Evolutionary conservation across 2,113 vertebrate species (phyloP), one percentile per base, ranked within the genome.

Genomic region (Xiphophorus couchianus): DNA sequence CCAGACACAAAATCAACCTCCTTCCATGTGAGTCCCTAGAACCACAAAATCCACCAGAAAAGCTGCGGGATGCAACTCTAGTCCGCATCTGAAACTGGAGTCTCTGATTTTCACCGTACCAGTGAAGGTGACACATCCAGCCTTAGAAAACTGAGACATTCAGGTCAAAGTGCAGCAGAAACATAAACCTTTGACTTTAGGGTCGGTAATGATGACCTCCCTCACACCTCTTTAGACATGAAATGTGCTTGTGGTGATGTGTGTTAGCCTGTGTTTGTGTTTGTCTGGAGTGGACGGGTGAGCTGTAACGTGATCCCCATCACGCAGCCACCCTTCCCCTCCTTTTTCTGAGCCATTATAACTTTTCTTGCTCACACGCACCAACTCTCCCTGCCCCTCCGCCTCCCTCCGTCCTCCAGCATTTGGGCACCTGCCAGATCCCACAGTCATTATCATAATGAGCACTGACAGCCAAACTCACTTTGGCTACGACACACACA

Each of bases 381-480:
- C 35, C 35, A 37, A 37, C 68, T 39, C 31, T 33, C 19, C 62
- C 64, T 1, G 33, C 25, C 62, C 62, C 64, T 5, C 33, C 22
- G 8, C 62, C 70, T 77, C 63, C 78, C 19, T 54, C 71, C 60
- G 69, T 58, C 51, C 88, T 77, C 81, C 42, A 76, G 69, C 71
- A 73, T 86, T 73, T 91, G 91, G 90, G 84, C 85, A 89, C 89
- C 89, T 90, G 89, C 90, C 91, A 91, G 81, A 73, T 91, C 89
- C 84, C 87, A 89, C 86, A 88, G 86, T 87, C 79, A 89, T 93
- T 91, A 89, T 72, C 86, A 83, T 90, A 93, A 91, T 89, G 83
- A 90, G 81, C 85, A 74, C 77, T 83, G 89, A 90, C 86, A 88
- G 80, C 74, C 81, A 74, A 87, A 90, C 83, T 91, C 90, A 90